These are phyloP conservation scores for Pollenia amentaria DNA, from an alignment of 2,888 invertebrate species.

Conservation along the genomic window DNA sequence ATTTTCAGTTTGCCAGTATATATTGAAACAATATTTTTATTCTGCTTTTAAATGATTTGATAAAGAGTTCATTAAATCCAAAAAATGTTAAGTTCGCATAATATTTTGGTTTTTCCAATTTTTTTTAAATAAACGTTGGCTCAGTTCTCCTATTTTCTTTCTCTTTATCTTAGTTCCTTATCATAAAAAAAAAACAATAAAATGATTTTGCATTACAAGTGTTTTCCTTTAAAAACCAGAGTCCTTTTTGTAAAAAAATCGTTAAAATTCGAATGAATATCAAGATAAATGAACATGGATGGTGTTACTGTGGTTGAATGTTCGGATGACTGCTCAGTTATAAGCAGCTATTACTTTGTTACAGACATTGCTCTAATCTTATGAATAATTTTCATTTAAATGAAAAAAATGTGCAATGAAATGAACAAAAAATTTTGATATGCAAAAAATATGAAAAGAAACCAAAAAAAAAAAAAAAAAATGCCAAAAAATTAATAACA, in stretches of 20 bases:
- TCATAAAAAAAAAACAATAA: constrained; percentile 5
- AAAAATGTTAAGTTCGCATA: background rate
- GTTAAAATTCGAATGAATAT: constrained; percentile 56
- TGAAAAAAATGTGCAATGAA: constrained; percentile 63
- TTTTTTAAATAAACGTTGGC: background rate
- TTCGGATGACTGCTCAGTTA: constrained; percentile 27
- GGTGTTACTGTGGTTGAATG: constrained; percentile 7
- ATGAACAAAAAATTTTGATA: constrained; percentile 40
- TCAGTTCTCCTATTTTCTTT: no score
- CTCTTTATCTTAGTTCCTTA: background rate
- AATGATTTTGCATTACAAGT: constrained; percentile 39
- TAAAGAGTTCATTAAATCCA: no score
- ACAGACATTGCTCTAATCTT: constrained; percentile 48
- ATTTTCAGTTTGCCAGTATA: no score
- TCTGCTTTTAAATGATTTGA: no score
- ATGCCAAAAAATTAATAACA: background rate
- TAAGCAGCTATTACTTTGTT: constrained; percentile 24
- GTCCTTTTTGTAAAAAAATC: constrained; percentile 21
- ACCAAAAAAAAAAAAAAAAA: background rate
- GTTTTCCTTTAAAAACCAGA: constrained; percentile 27
- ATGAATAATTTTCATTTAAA: constrained; percentile 70
- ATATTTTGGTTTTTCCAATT: background rate
- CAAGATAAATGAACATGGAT: constrained; percentile 56
- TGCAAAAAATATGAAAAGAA: constrained; percentile 33
- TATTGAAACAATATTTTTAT: no score